Base-by-base conservation (phyloP, 2,797 vertebrate species). In the Taeniopygia guttata region DNA sequence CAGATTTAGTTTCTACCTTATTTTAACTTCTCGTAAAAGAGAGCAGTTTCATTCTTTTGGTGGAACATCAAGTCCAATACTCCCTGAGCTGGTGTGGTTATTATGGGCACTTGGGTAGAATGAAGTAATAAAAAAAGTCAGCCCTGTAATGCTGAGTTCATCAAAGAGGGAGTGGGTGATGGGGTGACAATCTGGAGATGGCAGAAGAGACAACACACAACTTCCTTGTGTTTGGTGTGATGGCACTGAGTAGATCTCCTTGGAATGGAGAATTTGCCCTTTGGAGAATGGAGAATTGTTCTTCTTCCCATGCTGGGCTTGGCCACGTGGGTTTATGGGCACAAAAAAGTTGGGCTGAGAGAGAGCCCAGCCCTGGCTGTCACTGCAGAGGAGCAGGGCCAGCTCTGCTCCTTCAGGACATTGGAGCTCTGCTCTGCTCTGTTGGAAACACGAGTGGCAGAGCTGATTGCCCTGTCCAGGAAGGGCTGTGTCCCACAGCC, bases 11-110 rank as follows among this genome's bases (percentile, higher is more conserved):
- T 93, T 86, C 86, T 74, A 92, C 74, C 92, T 87, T 82, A 79
- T 91, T 91, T 94, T 93, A 93, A 96, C 93, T 89, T 73, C 82
- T 94, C 27, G 7, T 94, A 81, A 94, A 94, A 83, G 67, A 73
- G 55, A 13, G 22, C 63, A 21, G 77, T 67, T 91, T 67, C 45
- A 69, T 94, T 89, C 80, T 84, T 10, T 20, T 38, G 75, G 70
- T 74, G 54, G 90, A 95, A 88, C 85, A 56, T 73, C 51, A 51
- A 76, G 80, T 84, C 73, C 89, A 74, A 4, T 6, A 9, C 45
- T 72, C 48, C 23, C 49, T 82, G 88, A 34, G 13, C 70, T 54
- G 70, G 4, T 17, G 34, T 56, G 86, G 85, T 62, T 69, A 16
- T 66, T 93, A 55, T 3, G 49, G 80, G 68, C 27, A 3, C 42